Evolutionary conservation across 1,140 invertebrate genomes (phyloP), one percentile per base, ranked within the genome.

Genomic region (Harpegnathos saltator): DNA sequence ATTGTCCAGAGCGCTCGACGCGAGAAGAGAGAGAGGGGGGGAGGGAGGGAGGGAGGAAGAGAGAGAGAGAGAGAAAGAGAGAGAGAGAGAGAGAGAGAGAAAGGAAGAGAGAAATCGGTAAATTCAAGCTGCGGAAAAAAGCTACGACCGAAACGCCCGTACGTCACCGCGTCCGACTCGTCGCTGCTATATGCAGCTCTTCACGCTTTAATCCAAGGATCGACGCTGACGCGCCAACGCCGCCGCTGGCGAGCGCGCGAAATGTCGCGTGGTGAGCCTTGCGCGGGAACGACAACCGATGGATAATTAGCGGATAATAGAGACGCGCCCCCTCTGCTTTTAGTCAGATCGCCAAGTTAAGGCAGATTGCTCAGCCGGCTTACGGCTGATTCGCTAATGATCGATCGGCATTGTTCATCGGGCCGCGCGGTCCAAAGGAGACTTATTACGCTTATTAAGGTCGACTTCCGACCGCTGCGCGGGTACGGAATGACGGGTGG

Each of bases 381-480:
- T 44, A 58, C 48, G 74, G 52, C 29, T 74, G 63, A 80, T 72
- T 69, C 86, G 56, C 61, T 85, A 82, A 80, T 81, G 63, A 85
- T 88, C 86, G 84, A 85, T 85, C 87, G 48, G 68, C 80, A 88
- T 89, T 85, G 86, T 89, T 81, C 73, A 33, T 52, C 44, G 56
- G 44, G 54, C 26, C 29, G 4, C 44, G 71, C 61, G 87, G 78
- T 82, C 82, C 52, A 86, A 88, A 86, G 87, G 52, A 84, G 82
- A 83, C 74, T 86, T 85, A 89, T 88, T 88, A 88, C 86, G 80
- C 84, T 89, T 89, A 84, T 86, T 89, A 86, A 89, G 54, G 44
- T 24, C 72, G 77, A 50, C 63, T 75, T 75, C 62, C 52, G 68
- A 26, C 15, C n/a, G 33, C 15, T 33, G 56, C 26, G 15, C 12